These are phyloP conservation scores for Tragelaphus buxtoni DNA, from an alignment of 2,113 vertebrate genomes.

Conservation along the genomic window DNA sequence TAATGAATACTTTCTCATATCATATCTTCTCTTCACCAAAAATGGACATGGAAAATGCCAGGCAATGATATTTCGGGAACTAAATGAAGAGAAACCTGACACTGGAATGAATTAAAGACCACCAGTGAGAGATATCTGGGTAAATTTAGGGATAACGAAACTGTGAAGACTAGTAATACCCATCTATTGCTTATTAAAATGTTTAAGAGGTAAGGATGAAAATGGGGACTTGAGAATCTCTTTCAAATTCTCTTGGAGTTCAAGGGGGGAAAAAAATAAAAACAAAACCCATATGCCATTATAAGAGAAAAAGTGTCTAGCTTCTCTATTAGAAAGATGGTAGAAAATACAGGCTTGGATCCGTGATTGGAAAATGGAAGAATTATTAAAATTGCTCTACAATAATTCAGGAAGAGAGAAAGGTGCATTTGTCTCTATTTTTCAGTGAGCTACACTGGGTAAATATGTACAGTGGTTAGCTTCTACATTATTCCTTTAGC, in stretches of 20 bases:
- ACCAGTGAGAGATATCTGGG: not conserved
- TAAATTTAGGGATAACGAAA: not conserved
- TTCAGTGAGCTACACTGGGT: not conserved
- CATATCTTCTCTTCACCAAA: conserved; percentile 10
- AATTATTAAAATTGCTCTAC: not conserved
- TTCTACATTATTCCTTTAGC: not conserved
- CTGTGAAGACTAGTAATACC: not conserved
- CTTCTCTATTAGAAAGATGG: not conserved
- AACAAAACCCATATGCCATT: not conserved
- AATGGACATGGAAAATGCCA: not conserved
- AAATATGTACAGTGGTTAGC: not conserved
- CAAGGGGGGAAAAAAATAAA: not conserved
- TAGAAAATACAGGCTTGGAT: not conserved
- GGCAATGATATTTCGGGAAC: not conserved
- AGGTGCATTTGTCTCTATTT: not conserved
- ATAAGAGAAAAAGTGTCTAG: not conserved
- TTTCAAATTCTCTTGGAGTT: not conserved
- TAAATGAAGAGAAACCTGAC: conserved; percentile 3
- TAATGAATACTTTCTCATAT: not conserved
- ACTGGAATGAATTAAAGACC: not conserved
- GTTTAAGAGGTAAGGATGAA: not conserved
- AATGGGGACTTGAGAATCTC: not conserved
- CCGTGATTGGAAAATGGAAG: not conserved
- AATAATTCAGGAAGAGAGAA: not conserved
- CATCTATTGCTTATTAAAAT: conserved; percentile 19